Evolutionary conservation across 2,113 vertebrate genomes (phyloP).

Genomic region (Aythya baeri): DNA sequence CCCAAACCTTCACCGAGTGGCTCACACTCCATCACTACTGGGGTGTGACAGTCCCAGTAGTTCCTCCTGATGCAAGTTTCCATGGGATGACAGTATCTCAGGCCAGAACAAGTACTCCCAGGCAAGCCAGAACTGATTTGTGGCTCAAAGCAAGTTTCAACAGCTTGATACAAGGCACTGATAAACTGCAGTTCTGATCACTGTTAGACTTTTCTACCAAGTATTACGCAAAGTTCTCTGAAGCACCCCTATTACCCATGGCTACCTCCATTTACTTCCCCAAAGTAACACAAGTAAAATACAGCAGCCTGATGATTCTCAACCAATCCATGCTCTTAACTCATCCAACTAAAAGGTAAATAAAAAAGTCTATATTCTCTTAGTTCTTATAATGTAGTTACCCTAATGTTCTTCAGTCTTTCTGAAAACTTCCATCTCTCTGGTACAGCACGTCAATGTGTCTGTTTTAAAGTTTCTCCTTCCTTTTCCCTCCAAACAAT

Average conservation of each 20-base stretch:
- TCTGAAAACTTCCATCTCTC: not conserved
- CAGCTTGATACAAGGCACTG: not conserved
- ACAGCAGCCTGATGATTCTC: not conserved
- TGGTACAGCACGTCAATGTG: fast-evolving
- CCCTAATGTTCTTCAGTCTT: not conserved
- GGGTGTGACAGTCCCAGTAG: slow-evolving; percentile 8
- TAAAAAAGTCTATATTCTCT: too few relatives aligned
- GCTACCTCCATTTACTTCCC: not conserved
- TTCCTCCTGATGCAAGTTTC: not conserved
- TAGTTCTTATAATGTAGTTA: not conserved
- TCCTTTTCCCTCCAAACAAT: not conserved
- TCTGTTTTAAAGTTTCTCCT: not conserved
- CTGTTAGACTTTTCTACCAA: not conserved
- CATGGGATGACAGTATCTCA: not conserved
- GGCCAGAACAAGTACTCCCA: not conserved
- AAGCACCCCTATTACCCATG: not conserved
- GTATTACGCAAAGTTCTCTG: not conserved
- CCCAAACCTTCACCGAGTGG: not conserved
- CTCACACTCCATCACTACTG: not conserved
- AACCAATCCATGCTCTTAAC: not conserved
- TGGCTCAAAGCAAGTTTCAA: not conserved
- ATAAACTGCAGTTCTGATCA: not conserved
- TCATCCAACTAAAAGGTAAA: not conserved
- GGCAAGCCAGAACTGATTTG: not conserved
- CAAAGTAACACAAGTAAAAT: not conserved